Evolutionary conservation across 2,797 vertebrate species (phyloP).

Genomic region (Gymnothorax javanicus): DNA sequence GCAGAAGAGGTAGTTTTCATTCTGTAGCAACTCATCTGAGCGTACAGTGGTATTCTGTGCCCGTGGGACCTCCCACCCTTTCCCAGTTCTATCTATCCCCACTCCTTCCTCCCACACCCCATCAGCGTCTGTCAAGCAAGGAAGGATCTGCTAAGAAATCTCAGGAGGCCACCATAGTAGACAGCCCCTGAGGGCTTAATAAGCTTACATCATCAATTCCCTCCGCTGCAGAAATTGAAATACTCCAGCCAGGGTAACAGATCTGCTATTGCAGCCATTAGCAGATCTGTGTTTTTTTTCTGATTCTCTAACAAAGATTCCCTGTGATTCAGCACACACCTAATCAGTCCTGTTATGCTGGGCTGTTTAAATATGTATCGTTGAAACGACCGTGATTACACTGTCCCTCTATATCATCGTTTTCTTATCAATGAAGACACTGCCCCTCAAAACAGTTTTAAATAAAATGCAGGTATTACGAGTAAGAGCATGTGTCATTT

Average conservation of each 20-base stretch:
- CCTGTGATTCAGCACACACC: neutral
- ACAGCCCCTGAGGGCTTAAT: neutral
- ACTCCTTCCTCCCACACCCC: neutral
- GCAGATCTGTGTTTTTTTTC: slow-evolving; percentile 47
- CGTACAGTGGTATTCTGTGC: neutral
- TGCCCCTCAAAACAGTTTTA: neutral
- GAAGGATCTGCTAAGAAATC: neutral
- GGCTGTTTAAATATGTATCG: neutral
- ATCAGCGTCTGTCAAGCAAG: neutral
- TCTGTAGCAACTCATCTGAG: slow-evolving; percentile 1
- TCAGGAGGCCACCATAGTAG: neutral
- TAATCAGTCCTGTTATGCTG: neutral
- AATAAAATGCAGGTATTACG: neutral
- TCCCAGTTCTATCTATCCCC: no score
- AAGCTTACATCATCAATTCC: neutral
- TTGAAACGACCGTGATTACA: neutral
- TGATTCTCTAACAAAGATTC: neutral
- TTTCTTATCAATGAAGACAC: neutral
- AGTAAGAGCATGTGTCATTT: neutral
- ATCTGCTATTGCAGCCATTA: slow-evolving; percentile 13
- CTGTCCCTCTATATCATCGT: neutral
- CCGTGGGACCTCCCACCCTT: neutral
- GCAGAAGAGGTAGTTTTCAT: neutral
- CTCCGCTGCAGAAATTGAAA: neutral
- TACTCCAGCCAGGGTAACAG: neutral